Base-by-base conservation (phyloP, 2,113 vertebrate genomes). In the Nymphicus hollandicus region DNA sequence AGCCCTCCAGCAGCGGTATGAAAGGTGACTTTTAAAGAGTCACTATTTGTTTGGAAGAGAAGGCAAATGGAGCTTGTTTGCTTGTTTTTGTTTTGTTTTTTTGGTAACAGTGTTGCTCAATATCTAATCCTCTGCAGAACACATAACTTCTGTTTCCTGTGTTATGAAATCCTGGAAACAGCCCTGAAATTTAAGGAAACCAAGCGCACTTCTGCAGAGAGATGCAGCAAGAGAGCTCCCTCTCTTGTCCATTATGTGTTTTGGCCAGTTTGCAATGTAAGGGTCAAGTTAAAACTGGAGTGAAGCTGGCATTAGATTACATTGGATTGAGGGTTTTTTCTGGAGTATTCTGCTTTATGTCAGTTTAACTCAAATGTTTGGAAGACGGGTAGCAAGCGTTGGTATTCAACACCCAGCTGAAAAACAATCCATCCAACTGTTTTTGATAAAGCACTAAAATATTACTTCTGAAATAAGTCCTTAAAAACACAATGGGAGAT, bases 91-190 rank as follows among this genome's bases (percentile, higher is more conserved):
- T 78, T 72, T 77, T 83, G 35, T 12, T 31, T 74, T 85, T 88
- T 89, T 68, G 10, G 50, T 70, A 66, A 92, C 24, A 63, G 55
- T 1, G 4, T 95, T 95, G 89, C 93, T 95, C 83, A 86, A 46
- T 97, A 96, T 96, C 97, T 98, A 97, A 98, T 97, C 97, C 97
- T n/a, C 92, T 96, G 91, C 69, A 84, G 90, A 63, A 77, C 87
- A 61, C 94, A 89, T 87, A 96, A 95, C 86, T 93, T 86, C 96
- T 96, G 95, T 95, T 98, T 98, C 98, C 98, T 98, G 98, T 98
- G 95, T 98, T 98, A 96, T 88, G 97, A 98, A 98, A 98, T 96
- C 91, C 96, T 98, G 96, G 97, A 95, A 93, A 76, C 88, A 82
- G 79, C 41, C 73, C 71, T 85, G 95, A 96, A 89, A 95, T 95